Conservation (phyloP, 2,888 invertebrate genomes). For the Mesoligia furuncula region DNA sequence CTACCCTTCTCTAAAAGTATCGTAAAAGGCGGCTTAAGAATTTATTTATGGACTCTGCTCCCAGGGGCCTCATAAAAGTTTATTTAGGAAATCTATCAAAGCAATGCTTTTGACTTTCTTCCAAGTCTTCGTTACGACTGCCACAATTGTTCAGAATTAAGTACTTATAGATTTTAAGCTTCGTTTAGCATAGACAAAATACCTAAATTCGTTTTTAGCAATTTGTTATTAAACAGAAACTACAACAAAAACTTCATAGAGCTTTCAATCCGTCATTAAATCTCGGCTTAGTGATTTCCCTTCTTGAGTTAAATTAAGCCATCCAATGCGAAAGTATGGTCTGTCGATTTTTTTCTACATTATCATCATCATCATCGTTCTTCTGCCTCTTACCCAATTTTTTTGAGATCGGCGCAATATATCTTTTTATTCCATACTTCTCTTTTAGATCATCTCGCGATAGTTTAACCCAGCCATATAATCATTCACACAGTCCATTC, state of each 20-base stretch:
- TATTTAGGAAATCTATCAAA: conserved; percentile 28
- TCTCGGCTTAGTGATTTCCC: not conserved
- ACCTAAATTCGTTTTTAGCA: not conserved
- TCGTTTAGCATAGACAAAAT: not conserved
- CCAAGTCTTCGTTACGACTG: not conserved
- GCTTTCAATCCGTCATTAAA: not conserved
- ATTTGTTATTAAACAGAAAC: not conserved
- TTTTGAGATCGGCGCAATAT: too few relatives aligned
- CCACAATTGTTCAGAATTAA: not conserved
- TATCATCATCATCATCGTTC: not conserved
- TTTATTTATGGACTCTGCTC: conserved; percentile 38
- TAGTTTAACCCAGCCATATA: too few relatives aligned
- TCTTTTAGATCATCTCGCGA: not conserved
- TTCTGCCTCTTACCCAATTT: too few relatives aligned
- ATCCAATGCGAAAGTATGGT: not conserved
- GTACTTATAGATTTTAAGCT: not conserved
- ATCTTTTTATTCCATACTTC: not conserved
- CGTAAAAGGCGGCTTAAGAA: conserved; percentile 39
- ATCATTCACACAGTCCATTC: not conserved
- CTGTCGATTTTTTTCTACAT: not conserved
- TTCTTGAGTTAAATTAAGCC: not conserved
- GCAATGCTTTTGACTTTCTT: not conserved
- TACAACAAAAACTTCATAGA: not conserved
- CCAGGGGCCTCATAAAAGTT: conserved; percentile 31
- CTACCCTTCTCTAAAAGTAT: conserved; percentile 35